These are phyloP conservation scores for Erebia palarica DNA, from an alignment of 2,888 invertebrate genomes.

Conservation along the genomic window DNA sequence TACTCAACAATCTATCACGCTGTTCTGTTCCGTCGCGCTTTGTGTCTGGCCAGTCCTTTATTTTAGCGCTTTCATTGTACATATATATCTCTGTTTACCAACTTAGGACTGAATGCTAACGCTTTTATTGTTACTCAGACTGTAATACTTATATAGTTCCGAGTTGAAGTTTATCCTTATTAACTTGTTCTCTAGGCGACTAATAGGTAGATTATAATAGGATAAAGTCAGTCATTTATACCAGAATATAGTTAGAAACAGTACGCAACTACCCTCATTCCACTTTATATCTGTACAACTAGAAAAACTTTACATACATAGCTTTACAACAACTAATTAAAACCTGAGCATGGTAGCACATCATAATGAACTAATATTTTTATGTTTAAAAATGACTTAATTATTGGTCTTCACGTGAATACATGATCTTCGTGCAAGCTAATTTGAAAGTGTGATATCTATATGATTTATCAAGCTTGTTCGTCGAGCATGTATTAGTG, in stretches of 20 bases:
- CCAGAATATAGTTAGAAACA: too few relatives aligned
- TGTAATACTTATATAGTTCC: neutral
- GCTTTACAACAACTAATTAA: too few relatives aligned
- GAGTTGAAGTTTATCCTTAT: neutral
- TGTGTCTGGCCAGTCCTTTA: slow-evolving; percentile 14
- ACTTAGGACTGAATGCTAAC: slow-evolving; percentile 38
- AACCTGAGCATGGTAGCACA: too few relatives aligned
- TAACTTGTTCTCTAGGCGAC: neutral
- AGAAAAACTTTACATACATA: too few relatives aligned
- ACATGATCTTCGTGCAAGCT: neutral
- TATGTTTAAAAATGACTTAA: neutral
- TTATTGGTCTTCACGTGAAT: neutral
- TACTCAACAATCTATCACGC: too few relatives aligned
- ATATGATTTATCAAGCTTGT: neutral
- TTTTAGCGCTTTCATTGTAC: slow-evolving; percentile 44
- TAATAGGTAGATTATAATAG: neutral
- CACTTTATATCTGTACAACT: too few relatives aligned
- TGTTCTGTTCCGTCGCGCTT: neutral
- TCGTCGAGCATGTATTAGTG: neutral
- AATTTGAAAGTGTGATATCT: neutral
- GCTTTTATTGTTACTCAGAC: slow-evolving; percentile 3
- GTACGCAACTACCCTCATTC: too few relatives aligned
- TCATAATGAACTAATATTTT: neutral
- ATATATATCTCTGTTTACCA: slow-evolving; percentile 35
- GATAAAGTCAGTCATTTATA: too few relatives aligned